Evolutionary conservation across 1,140 invertebrate species (phyloP), one percentile per base, ranked within the genome.

Genomic region (Lepidostoma basale): DNA sequence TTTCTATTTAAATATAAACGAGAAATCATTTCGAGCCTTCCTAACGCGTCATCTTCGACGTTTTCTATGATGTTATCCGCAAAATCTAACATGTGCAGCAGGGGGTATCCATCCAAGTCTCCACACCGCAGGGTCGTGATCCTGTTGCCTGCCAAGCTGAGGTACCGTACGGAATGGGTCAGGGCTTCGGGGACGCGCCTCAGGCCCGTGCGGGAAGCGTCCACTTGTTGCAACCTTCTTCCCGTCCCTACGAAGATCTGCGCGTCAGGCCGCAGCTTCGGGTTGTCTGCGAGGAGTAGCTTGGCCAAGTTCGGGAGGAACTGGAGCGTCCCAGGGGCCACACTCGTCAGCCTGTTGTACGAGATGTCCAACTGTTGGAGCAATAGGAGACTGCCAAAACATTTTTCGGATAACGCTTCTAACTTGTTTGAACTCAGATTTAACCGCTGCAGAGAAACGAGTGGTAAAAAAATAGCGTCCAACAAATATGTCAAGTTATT

Each of bases 41-140:
- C 92, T 22, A 97, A 80, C 0, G 94, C 92, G 74, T 95, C 93
- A 28, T 96, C 92, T 78, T 96, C 94, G 4, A 98, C 86, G 2
- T 86, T 82, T 39, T 79, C 80, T 23, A 98, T 85, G 64, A 85
- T 82, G 75, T 96, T 97, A 56, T 90, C 85, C 20, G 91, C 91
- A 28, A 97, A 85, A 74, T 95, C 91, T 22, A 98, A 77, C 23
- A 92, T 84, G 67, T 90, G 89, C 8, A 97, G 77, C 14, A 95
- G 79, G 0, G 94, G 94, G 77, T 96, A 96, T 69, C 93, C 94
- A 74, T 95, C 93, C 62, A 98, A 84, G 74, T 96, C 93, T n/a
- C 93, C 92, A 72, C 92, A 88, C 39, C 87, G 85, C 14, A 97
- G 88, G 0, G 85, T 81, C 52, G 83, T 86, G 42, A 94, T 85